A percentile compares a stretch with the other conserved stretches of the same genome.
These are phyloP conservation scores for Acleris sparsana DNA, from an alignment of 2,888 invertebrate species.

Conservation along the genomic window DNA sequence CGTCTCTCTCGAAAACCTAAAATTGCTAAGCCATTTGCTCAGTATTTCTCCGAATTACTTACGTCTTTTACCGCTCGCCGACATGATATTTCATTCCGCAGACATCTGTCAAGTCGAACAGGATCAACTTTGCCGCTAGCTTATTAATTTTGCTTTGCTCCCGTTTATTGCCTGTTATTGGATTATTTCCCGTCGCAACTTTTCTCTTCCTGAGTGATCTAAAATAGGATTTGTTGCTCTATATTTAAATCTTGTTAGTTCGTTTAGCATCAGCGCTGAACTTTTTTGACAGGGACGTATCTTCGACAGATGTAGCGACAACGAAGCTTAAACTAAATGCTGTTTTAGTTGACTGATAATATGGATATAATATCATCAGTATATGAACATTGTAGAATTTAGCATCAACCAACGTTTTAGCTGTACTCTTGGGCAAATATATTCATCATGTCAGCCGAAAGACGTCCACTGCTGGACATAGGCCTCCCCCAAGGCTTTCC, in stretches of 20 bases:
- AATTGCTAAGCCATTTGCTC: slow-evolving; percentile 24
- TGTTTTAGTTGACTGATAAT: slow-evolving; percentile 11
- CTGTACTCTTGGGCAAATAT: slow-evolving; percentile 6
- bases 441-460: too few relatives aligned
- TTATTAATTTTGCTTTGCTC: slow-evolving; percentile 75
- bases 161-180: slow-evolving; percentile 73
- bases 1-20: slow-evolving; percentile 18
- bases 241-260: slow-evolving; percentile 47
- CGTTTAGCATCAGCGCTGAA: slow-evolving; percentile 31
- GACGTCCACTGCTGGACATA: too few relatives aligned
- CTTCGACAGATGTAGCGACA: slow-evolving; percentile 27
- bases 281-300: slow-evolving; percentile 31
- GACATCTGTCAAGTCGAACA: slow-evolving; percentile 72
- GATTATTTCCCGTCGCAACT: slow-evolving; percentile 71
- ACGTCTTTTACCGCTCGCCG: slow-evolving; percentile 45
- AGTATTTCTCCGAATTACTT: slow-evolving; percentile 34
- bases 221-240: slow-evolving; percentile 59
- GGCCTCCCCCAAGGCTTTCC: too few relatives aligned
- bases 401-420: background rate
- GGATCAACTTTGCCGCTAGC: slow-evolving; percentile 70
- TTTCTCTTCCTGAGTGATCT: slow-evolving; percentile 60
- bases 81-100: slow-evolving; percentile 68
- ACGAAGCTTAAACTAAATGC: slow-evolving; percentile 21
- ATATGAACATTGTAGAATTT: slow-evolving; percentile 14
- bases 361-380: too few relatives aligned